Evolutionary conservation across 2,888 invertebrate genomes (phyloP), one percentile per base, ranked within the genome.

Genomic region (Phyllotreta striolata): DNA sequence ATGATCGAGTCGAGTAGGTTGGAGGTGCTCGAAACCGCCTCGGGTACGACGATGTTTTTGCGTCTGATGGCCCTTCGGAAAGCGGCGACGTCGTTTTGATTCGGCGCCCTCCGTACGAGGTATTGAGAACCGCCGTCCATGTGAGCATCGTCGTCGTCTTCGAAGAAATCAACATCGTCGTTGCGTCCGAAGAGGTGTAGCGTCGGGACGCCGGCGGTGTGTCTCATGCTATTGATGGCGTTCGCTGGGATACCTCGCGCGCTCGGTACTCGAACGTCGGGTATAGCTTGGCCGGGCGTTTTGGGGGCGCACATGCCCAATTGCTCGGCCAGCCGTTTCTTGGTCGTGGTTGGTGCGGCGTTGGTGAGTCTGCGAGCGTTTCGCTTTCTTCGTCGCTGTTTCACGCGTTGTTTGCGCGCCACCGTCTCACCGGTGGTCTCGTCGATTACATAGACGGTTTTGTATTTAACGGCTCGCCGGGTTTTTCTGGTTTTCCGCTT

Each of bases 1-100:
- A 93, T 81, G 70, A 93, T 92, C 72, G 85, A 87, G 37, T 87
- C 87, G 4, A 93, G 81, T 6, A 93, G 74, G 80, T 92, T 91
- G 1, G 79, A 69, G 0, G 85, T 82, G n/a, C 85, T 74, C 0
- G 75, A 72, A n/a, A 74, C 76, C 1, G 81, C 66, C 14, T 83
- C 81, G 13, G 46, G 82, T 71, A 14, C 54, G 3, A 79, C 72
- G 9, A 83, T 72, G 1, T 65, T 66, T 76, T 88, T 88, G 64
- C 85, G 79, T 63, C 85, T 79, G 3, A 75, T 74, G 9, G 73
- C 67, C 51, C 80, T 66, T 13, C 80, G 71, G 40, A 78, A 64
- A 5, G 73, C 57, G 4, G 72, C 63, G 8, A 83, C 81, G 64
- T 82, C 83, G 43, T 84, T 76, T 8, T 80, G 73, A 78, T 78